Evolutionary conservation across 1,140 invertebrate species (phyloP).

Genomic region (Euglossa dilemma): DNA sequence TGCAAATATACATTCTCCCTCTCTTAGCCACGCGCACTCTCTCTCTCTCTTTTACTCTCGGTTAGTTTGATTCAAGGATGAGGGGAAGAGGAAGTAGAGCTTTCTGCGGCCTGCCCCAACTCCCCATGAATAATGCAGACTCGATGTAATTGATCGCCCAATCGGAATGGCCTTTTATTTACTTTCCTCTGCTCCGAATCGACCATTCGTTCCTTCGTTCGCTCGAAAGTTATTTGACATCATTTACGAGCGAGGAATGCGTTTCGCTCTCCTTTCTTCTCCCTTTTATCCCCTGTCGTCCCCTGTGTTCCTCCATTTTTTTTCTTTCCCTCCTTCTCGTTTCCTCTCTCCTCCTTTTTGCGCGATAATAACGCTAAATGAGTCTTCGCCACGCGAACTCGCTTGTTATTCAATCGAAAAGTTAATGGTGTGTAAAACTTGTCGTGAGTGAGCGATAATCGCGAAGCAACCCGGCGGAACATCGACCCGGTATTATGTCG

Average conservation of each 20-base stretch:
- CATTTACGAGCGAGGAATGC: slow-evolving; percentile 77
- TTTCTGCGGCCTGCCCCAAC: slow-evolving; percentile 79
- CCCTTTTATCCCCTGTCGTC: neutral
- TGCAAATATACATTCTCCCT: slow-evolving; percentile 74
- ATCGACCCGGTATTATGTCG: neutral
- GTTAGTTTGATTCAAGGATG: slow-evolving; percentile 72
- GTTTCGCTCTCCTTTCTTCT: slow-evolving; percentile 52
- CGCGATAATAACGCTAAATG: slow-evolving; percentile 58
- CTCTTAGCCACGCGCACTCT: slow-evolving; percentile 42
- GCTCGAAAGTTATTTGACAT: slow-evolving; percentile 80
- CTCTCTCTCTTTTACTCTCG: slow-evolving; percentile 38
- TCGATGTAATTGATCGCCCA: slow-evolving; percentile 82
- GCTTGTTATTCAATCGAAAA: slow-evolving; percentile 41
- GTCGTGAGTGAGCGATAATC: slow-evolving; percentile 4
- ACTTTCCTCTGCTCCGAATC: slow-evolving; percentile 78
- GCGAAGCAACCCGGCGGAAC: neutral
- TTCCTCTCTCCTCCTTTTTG: neutral
- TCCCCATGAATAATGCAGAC: slow-evolving; percentile 82
- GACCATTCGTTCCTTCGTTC: slow-evolving; percentile 73
- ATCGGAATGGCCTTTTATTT: slow-evolving; percentile 83
- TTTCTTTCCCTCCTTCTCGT: neutral
- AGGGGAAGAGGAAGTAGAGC: slow-evolving; percentile 72
- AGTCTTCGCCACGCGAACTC: slow-evolving; percentile 13
- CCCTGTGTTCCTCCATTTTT: neutral
- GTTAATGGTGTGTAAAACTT: slow-evolving; percentile 40